Conservation (phyloP, 2,888 invertebrate genomes). For the Acutogordius australiensis region DNA sequence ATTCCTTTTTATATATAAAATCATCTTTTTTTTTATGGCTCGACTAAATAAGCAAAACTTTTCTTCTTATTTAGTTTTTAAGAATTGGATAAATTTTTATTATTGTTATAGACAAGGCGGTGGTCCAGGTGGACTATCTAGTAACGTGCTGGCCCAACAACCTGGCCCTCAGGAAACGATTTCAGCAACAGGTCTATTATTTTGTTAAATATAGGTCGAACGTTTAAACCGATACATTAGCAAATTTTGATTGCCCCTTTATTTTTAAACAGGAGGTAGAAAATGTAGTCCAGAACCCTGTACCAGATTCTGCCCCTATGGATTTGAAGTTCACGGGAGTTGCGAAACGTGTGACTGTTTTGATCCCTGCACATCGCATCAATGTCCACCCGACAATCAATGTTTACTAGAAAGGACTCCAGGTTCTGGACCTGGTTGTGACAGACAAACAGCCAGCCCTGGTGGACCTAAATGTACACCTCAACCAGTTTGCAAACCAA, state of each 20-base stretch:
- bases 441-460: background rate
- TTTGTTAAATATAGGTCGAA: too few relatives aligned
- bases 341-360: background rate
- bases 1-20: too few relatives aligned
- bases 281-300: background rate
- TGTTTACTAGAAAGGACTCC: background rate
- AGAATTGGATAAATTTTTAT: background rate
- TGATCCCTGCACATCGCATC: background rate
- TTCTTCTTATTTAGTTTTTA: background rate
- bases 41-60: background rate
- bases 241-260: too few relatives aligned
- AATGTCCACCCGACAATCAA: background rate
- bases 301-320: background rate
- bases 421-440: background rate
- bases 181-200: too few relatives aligned
- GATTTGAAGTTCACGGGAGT: background rate
- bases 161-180: background rate
- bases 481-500: slow-evolving; percentile 1
- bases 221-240: too few relatives aligned
- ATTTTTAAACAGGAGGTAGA: too few relatives aligned
- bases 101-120: background rate
- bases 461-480: background rate
- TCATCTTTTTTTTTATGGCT: background rate
- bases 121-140: background rate
- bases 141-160: background rate